Conservation (phyloP, 2,888 invertebrate genomes). For the Caenorhabditis sp. region DNA sequence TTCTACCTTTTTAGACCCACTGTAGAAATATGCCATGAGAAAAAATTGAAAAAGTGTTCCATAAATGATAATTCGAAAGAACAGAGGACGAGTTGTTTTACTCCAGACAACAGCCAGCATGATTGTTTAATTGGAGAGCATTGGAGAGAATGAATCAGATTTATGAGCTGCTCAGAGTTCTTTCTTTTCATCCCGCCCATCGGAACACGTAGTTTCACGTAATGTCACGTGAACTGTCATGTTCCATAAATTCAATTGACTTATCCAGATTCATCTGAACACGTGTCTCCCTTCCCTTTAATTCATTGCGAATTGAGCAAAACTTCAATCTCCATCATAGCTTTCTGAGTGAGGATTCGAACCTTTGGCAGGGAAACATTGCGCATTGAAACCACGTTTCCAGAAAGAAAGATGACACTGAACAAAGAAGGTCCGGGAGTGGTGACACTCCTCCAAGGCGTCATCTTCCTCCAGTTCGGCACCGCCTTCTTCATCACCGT, state of each 20-base stretch:
- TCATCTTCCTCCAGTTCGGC: slow-evolving; percentile 56
- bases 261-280: neutral
- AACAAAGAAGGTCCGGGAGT: slow-evolving; percentile 38
- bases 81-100: neutral
- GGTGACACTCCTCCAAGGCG: slow-evolving; percentile 47
- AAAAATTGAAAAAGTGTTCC: slow-evolving; percentile 13
- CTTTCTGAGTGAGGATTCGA: slow-evolving; percentile 9
- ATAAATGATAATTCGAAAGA: slow-evolving; percentile 12
- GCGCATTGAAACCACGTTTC: no score
- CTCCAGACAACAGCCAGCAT: neutral
- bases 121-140: no score
- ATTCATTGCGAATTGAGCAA: neutral
- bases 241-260: no score
- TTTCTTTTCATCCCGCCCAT: no score
- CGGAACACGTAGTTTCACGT: no score
- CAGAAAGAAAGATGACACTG: slow-evolving; percentile 41
- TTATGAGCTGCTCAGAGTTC: no score
- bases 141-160: no score
- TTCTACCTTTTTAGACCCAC: slow-evolving; percentile 1
- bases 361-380: neutral
- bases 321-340: slow-evolving; percentile 28
- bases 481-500: slow-evolving; percentile 38
- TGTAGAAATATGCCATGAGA: slow-evolving; percentile 5
- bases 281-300: neutral
- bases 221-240: neutral